A percentile compares a stretch with the other conserved stretches of the same genome.
phyloP scores from a whole-genome alignment of 2,888 invertebrate genomes.

The Cryptophagus acutangulus region DNA sequence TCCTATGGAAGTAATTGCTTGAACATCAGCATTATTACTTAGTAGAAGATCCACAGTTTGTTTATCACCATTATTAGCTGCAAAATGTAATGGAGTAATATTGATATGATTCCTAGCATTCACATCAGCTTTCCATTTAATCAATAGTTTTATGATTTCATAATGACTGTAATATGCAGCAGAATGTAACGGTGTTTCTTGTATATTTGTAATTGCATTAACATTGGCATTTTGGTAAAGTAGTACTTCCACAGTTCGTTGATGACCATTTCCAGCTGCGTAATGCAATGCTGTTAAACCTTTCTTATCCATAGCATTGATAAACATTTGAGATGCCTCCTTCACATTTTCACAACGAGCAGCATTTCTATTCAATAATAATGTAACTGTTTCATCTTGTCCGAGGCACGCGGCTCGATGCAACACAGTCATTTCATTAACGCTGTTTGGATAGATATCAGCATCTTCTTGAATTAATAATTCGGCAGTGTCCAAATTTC shows the following conservation, averaged over 20 bases:
- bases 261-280: neutral
- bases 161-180: neutral
- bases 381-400: too few species aligned
- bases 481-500: too few species aligned
- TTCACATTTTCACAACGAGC: too few species aligned
- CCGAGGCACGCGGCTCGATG: too few species aligned
- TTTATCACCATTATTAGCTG: neutral
- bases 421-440: too few species aligned
- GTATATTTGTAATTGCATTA: neutral
- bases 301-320: neutral
- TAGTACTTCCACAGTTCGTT: neutral
- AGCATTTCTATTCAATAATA: too few species aligned
- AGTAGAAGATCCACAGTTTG: neutral
- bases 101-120: neutral
- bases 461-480: too few species aligned
- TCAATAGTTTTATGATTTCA: neutral
- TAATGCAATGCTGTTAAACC: neutral
- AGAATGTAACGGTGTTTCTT: neutral
- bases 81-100: neutral
- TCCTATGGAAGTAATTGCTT: neutral
- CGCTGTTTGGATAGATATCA: too few species aligned
- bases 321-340: too few species aligned
- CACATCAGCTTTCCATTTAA: neutral
- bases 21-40: neutral
- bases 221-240: neutral